Percentiles rank a stretch among this genome's conserved stretches.
Evolutionary conservation across 2,113 vertebrate species (phyloP).

Genomic region (Engystomops pustulosus): DNA sequence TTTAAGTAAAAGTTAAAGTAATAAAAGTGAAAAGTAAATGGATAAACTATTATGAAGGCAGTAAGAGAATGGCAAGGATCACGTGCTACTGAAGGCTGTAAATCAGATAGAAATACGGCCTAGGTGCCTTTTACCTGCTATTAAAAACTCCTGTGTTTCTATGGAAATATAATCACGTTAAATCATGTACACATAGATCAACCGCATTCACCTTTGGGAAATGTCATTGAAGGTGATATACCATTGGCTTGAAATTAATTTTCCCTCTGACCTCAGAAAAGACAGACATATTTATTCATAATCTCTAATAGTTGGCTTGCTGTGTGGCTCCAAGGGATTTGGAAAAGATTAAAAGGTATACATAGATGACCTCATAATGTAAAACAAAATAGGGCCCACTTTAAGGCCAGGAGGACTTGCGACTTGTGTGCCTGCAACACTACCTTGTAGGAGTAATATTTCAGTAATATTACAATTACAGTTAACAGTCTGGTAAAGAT

Average conservation of each 20-base stretch:
- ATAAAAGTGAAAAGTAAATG: not conserved
- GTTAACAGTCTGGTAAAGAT: no score
- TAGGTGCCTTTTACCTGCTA: slow-evolving; percentile 31
- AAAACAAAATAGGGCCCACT: no score
- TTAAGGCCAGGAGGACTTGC: no score
- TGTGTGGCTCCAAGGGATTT: not conserved
- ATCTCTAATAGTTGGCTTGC: not conserved
- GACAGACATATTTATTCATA: not conserved
- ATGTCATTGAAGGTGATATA: slow-evolving; percentile 33
- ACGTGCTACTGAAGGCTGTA: not conserved
- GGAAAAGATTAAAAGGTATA: not conserved
- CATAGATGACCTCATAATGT: not conserved
- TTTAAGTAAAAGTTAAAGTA: not conserved
- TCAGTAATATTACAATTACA: no score
- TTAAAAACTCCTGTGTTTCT: slow-evolving; percentile 17
- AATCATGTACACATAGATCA: slow-evolving; percentile 35
- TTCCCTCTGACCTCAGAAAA: not conserved
- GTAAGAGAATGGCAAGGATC: not conserved
- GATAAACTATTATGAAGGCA: not conserved
- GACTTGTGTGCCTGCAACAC: no score
- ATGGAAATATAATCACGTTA: slow-evolving; percentile 37
- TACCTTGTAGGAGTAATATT: no score
- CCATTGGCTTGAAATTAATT: slow-evolving; percentile 20
- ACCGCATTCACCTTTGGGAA: slow-evolving; percentile 29
- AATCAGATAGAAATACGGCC: slow-evolving; percentile 10